phyloP scores from a whole-genome alignment of 2,797 vertebrate species.

The Xerus rutilus region DNA sequence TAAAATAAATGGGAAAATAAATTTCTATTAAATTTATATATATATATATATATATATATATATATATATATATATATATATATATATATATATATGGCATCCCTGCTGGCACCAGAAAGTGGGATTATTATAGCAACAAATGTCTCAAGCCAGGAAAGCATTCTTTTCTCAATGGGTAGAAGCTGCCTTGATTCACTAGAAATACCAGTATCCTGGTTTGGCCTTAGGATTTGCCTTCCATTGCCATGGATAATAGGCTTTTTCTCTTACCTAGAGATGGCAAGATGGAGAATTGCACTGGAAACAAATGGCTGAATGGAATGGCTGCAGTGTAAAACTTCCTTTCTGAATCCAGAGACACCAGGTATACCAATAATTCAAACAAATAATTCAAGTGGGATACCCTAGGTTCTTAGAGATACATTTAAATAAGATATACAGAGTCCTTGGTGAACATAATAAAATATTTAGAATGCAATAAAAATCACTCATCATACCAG shows the following conservation, averaged over 20 bases:
- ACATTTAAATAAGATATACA: background rate
- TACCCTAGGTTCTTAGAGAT: background rate
- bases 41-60: too few species aligned
- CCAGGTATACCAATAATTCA: background rate
- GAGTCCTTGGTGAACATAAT: background rate
- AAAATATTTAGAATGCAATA: background rate
- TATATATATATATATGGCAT: background rate
- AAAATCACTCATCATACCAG: background rate
- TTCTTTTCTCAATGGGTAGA: background rate
- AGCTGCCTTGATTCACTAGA: background rate
- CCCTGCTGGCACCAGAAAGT: background rate
- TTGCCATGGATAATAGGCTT: background rate
- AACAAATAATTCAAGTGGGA: background rate
- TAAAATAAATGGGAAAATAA: too few species aligned
- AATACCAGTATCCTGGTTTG: background rate
- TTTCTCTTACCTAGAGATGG: background rate
- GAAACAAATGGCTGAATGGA: background rate
- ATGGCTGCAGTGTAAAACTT: background rate
- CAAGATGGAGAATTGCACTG: background rate
- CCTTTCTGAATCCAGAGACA: background rate
- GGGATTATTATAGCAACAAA: background rate
- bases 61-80: too few species aligned
- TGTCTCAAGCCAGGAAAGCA: background rate
- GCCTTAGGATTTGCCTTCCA: background rate
- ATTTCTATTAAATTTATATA: too few species aligned